Base-by-base conservation (phyloP, 2,888 invertebrate species). In the Zaprionus obscuricornis region DNA sequence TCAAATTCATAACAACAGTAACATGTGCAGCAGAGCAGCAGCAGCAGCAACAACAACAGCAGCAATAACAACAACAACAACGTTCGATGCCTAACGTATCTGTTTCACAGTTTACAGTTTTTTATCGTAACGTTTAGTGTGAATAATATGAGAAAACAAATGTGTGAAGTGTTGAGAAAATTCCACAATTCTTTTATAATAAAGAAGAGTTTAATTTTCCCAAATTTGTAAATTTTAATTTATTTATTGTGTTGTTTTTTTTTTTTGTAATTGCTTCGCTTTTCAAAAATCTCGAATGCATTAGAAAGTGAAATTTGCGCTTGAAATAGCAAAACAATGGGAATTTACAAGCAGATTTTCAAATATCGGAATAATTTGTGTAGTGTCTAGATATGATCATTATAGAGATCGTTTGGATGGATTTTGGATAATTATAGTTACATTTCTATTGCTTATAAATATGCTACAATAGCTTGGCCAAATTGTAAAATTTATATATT, bases 161-260 rank as follows among this genome's bases (percentile, higher is more conserved):
- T 62, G 55, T 70, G 74, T 69, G 64, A 67, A 86, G 70, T 85
- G n/a, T n/a, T n/a, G 86, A 74, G 70, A 54, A 81, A 74, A 60
- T 59, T 37, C 34, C 42, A 31, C 63, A 65, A 60, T 86, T 81
- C 83, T 86, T 86, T 85, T 40, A 43, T 29, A 85, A 86, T 82
- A 85, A 81, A 86, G 85, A 78, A 85, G 51, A 68, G 85, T 81
- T 82, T 13, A 39, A 60, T 82, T 86, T 81, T 82, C 67, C 60
- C 59, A 60, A 65, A 54, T 54, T 57, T 76, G 46, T 39, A 29
- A 56, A 43, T 46, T 46, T 33, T 47, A 51, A 51, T 40, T 60
- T 8, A 29, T 13, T 46, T 54, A 14, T 1, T 65, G 58, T 45
- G 50, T 66, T 20, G 5, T 29, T 51, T 11, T 18, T 11, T n/a